Percentiles rank a stretch among this genome's conserved stretches.
Conservation (phyloP, 2,113 vertebrate species). For the Sturnus vulgaris region DNA sequence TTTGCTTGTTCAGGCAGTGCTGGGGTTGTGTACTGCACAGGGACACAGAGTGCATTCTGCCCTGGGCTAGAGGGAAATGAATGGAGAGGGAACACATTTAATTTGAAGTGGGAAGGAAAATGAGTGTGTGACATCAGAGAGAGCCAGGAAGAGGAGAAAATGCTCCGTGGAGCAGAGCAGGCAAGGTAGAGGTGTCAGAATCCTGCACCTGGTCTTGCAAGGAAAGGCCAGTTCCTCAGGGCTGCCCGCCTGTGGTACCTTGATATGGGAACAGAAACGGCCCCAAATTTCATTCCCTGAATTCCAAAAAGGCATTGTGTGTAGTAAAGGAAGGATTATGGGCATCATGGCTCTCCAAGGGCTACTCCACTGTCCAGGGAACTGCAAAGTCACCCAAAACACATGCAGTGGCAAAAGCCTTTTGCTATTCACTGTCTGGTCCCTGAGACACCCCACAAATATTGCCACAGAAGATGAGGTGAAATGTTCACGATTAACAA, state of each 20-base stretch:
- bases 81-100: background rate
- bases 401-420: background rate
- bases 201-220: background rate
- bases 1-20: background rate
- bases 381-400: background rate
- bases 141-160: background rate
- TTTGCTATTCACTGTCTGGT: background rate
- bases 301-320: background rate
- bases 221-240: background rate
- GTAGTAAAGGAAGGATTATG: background rate
- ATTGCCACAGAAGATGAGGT: background rate
- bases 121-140: fast-evolving
- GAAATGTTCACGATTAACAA: background rate
- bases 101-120: background rate
- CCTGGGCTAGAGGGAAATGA: background rate
- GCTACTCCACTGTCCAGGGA: background rate
- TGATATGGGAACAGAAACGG: background rate
- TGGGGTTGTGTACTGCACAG: background rate
- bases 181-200: background rate
- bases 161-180: fast-evolving
- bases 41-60: background rate
- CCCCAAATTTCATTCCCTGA: background rate
- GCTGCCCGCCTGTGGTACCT: background rate
- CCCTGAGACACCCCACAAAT: background rate
- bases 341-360: background rate